Conservation (phyloP, 2,113 vertebrate genomes). For the Hippocampus barbouri region DNA sequence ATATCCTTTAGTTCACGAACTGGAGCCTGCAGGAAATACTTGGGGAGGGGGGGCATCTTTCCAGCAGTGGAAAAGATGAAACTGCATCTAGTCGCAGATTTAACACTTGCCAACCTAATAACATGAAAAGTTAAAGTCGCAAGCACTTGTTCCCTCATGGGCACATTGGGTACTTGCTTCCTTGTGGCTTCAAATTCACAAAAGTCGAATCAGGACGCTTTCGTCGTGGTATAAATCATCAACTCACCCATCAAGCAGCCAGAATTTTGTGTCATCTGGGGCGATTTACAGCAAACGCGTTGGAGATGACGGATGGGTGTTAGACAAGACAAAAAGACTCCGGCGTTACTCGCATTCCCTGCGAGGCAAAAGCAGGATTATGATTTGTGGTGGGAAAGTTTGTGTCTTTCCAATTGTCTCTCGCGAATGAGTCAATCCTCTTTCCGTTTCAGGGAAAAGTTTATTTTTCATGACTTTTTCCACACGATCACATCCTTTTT, state of each 20-base stretch:
- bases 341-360: constrained; percentile 44
- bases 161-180: constrained; percentile 50
- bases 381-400: constrained; percentile 56
- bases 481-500: not conserved
- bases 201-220: constrained; percentile 11
- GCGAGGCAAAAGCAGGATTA: constrained; percentile 56
- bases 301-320: constrained; percentile 35
- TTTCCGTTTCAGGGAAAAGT: not conserved
- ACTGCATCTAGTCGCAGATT: constrained; percentile 49
- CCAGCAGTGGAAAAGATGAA: constrained; percentile 42
- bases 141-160: constrained; percentile 27
- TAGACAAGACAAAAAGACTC: constrained; percentile 42
- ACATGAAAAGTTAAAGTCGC: constrained; percentile 40
- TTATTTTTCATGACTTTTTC: not conserved
- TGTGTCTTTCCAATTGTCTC: constrained; percentile 53
- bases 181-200: not conserved
- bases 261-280: not conserved
- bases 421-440: constrained; percentile 10
- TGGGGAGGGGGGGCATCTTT: not conserved
- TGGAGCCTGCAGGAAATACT: constrained; percentile 10
- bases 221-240: constrained; percentile 13
- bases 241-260: not conserved
- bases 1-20: constrained; percentile 5
- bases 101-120: constrained; percentile 46
- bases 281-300: constrained; percentile 34